Percentiles rank a stretch among this genome's conserved stretches.
Evolutionary conservation across 2,113 vertebrate genomes (phyloP).

Genomic region (Cynopterus brachyotis): DNA sequence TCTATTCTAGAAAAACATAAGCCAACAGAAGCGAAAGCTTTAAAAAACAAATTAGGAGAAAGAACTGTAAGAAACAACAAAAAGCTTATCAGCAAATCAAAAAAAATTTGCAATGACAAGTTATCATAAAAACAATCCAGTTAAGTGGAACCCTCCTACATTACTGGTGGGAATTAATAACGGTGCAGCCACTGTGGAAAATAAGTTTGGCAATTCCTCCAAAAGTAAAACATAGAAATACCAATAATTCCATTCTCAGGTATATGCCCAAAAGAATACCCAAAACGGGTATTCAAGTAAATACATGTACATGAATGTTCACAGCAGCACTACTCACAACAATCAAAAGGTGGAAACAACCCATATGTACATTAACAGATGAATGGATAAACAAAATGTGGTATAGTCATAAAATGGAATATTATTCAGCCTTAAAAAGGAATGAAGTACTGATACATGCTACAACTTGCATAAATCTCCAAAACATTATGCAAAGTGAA

Average conservation of each 20-base stretch:
- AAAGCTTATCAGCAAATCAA: not conserved
- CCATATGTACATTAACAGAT: not conserved
- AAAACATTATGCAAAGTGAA: conserved; percentile 23
- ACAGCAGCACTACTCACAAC: not conserved
- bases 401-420: not conserved
- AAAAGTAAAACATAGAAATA: conserved; percentile 6
- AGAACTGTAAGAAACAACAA: not conserved
- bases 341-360: conserved; percentile 1
- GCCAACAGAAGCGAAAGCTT: not conserved
- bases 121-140: not conserved
- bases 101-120: conserved; percentile 12
- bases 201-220: not conserved
- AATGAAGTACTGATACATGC: not conserved
- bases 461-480: not conserved
- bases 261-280: not conserved
- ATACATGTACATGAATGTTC: not conserved
- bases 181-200: not conserved
- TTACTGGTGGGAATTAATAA: not conserved
- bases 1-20: not conserved
- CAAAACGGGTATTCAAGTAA: not conserved
- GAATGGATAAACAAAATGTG: not conserved
- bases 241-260: not conserved
- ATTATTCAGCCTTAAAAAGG: conserved; percentile 2
- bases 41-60: not conserved
- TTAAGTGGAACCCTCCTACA: not conserved